Evolutionary conservation across 2,888 invertebrate genomes (phyloP).

Genomic region (Zonitis immaculata): DNA sequence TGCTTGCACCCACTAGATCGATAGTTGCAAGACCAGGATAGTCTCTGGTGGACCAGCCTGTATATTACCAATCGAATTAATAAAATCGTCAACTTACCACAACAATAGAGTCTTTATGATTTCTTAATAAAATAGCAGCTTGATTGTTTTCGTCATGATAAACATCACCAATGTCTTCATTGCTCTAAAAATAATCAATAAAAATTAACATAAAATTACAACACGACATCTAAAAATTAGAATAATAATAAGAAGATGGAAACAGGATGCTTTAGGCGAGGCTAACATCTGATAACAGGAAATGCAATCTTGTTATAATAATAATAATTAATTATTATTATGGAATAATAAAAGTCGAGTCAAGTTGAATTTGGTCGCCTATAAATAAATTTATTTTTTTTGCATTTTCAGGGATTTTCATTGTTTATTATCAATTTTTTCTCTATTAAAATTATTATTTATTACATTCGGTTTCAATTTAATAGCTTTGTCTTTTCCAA

Average conservation of each 20-base stretch:
- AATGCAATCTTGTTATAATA: not conserved
- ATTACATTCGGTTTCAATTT: too few species aligned
- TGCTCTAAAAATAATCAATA: conserved; percentile 50
- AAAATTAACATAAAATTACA: not conserved
- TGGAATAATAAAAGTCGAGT: too few species aligned
- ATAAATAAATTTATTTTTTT: not conserved
- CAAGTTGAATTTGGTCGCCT: too few species aligned
- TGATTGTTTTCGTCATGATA: conserved; percentile 84
- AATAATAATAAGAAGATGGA: not conserved
- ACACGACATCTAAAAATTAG: too few species aligned
- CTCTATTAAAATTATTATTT: too few species aligned
- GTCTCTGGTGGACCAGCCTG: too few species aligned
- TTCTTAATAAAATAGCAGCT: conserved; percentile 81
- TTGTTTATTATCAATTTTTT: too few species aligned
- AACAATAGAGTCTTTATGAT: conserved; percentile 72
- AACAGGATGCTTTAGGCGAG: not conserved
- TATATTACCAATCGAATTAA: not conserved
- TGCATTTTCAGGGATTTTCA: too few species aligned
- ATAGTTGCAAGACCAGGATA: too few species aligned
- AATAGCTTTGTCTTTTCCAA: too few species aligned
- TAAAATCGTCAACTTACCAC: conserved; percentile 64
- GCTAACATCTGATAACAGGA: not conserved
- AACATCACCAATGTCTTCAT: conserved; percentile 74
- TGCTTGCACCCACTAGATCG: too few species aligned
- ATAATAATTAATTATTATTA: too few species aligned